phyloP scores from a whole-genome alignment of 2,888 invertebrate genomes.

The Eurytoma adleriae region DNA sequence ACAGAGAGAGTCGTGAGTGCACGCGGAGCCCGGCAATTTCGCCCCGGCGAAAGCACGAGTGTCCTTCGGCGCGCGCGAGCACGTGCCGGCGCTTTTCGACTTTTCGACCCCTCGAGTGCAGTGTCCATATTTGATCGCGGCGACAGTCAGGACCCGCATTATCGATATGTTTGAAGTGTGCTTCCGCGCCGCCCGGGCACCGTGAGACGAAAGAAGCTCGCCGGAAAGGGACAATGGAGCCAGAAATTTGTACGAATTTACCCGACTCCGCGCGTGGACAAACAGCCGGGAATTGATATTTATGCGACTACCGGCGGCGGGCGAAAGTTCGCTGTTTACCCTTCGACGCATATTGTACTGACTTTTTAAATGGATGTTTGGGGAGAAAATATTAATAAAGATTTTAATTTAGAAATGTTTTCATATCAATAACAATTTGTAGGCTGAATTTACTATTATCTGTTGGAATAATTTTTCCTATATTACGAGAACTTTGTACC shows the following conservation, averaged over 20 bases:
- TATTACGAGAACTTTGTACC: no score
- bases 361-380: neutral
- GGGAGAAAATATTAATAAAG: neutral
- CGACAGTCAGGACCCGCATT: conserved; percentile 59
- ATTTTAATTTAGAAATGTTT: neutral
- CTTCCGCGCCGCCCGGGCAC: neutral
- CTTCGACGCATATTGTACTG: neutral
- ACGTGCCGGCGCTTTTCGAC: conserved; percentile 53
- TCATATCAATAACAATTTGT: neutral
- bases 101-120: conserved; percentile 63
- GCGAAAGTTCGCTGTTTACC: neutral
- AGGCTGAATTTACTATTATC: neutral
- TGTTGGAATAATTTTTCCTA: neutral
- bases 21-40: neutral
- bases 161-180: conserved; percentile 66
- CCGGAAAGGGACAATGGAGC: conserved; percentile 46
- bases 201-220: conserved; percentile 32
- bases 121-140: conserved; percentile 66
- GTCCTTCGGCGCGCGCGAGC: conserved; percentile 11
- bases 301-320: conserved; percentile 60
- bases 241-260: conserved; percentile 54
- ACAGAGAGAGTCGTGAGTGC: neutral
- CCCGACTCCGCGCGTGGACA: conserved; percentile 61
- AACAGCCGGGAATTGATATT: conserved; percentile 64
- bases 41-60: conserved; percentile 8